These are phyloP conservation scores for Ophion obscuratus DNA, from an alignment of 2,888 invertebrate species.

Conservation along the genomic window DNA sequence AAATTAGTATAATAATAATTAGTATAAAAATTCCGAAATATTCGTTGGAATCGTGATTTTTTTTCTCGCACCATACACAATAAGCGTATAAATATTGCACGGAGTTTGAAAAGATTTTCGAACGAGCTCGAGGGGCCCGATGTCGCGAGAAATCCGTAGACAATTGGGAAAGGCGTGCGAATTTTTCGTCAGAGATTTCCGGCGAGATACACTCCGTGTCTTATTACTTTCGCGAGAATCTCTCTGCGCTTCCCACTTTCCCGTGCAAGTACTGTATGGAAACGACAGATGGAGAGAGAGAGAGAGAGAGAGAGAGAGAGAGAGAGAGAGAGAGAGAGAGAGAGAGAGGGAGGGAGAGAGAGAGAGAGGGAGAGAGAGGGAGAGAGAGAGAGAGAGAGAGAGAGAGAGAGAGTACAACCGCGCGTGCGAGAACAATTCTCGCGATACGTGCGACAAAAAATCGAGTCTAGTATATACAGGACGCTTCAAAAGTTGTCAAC, in stretches of 20 bases:
- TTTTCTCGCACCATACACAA: neutral
- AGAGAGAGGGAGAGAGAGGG: neutral
- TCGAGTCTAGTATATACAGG: neutral
- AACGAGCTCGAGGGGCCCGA: constrained; percentile 15
- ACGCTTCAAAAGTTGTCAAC: neutral
- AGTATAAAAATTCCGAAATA: neutral
- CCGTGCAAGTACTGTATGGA: constrained; percentile 19
- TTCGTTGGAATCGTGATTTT: neutral
- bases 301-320: constrained; percentile 2
- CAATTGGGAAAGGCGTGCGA: constrained; percentile 64
- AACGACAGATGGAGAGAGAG: neutral
- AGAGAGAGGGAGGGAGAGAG: too few species aligned
- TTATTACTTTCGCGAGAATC: constrained; percentile 59
- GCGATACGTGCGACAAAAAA: constrained; percentile 18
- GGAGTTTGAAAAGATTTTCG: constrained; percentile 4
- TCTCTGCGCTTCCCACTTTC: constrained; percentile 49
- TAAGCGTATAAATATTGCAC: neutral
- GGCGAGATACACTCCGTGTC: constrained; percentile 27
- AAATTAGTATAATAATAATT: neutral
- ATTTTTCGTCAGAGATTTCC: constrained; percentile 59
- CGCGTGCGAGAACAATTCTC: constrained; percentile 47
- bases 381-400: neutral
- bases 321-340: constrained; percentile 7
- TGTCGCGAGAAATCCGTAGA: constrained; percentile 41
- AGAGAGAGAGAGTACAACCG: constrained; percentile 2